Conservation (phyloP, 2,888 invertebrate species). For the Macaria notata region DNA sequence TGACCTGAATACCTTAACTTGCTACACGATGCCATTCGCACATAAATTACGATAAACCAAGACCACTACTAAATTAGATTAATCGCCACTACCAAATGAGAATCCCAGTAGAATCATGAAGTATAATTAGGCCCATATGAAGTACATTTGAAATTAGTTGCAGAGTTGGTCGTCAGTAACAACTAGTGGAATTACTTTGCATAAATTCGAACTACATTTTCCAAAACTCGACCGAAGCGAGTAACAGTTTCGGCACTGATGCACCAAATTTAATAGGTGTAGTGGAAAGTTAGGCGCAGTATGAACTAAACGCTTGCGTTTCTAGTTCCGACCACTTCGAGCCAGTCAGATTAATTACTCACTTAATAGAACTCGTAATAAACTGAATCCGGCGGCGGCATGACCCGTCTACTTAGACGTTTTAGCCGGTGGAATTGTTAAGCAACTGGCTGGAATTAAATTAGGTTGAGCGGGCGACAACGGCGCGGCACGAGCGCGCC, state of each 20-base stretch:
- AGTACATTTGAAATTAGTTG: neutral
- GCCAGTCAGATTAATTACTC: constrained; percentile 60
- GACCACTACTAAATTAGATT: neutral
- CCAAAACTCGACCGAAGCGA: constrained; percentile 24
- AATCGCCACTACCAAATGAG: no score
- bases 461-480: constrained; percentile 56
- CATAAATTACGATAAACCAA: no score
- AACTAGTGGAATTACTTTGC: constrained; percentile 15
- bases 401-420: constrained; percentile 66
- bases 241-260: constrained; percentile 46
- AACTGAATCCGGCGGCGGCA: constrained; percentile 63
- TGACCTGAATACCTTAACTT: constrained; percentile 13
- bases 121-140: no score
- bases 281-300: constrained; percentile 55
- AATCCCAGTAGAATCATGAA: no score
- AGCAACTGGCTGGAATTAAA: constrained; percentile 65
- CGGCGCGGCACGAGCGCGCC: constrained; percentile 30
- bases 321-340: constrained; percentile 56
- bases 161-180: constrained; percentile 7
- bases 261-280: constrained; percentile 53
- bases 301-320: constrained; percentile 53
- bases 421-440: constrained; percentile 65
- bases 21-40: no score
- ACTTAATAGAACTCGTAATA: constrained; percentile 67
- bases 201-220: constrained; percentile 21